Conservation (phyloP, 2,113 vertebrate genomes). For the Paedocypris sp. region DNA sequence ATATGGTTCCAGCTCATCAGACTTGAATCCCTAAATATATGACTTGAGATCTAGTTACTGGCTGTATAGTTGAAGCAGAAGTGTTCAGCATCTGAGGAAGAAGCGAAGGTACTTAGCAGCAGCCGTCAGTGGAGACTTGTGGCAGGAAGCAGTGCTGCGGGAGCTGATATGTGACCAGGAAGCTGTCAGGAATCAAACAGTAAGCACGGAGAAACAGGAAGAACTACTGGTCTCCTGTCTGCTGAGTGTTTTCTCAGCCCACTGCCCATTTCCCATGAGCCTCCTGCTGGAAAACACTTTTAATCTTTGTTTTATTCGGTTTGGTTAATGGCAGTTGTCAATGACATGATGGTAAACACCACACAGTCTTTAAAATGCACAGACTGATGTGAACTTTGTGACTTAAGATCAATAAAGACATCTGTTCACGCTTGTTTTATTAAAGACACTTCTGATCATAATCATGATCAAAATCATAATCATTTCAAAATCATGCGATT, state of each 20-base stretch:
- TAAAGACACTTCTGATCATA: too few species aligned
- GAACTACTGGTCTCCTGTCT: slow-evolving; percentile 37
- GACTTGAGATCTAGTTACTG: too few species aligned
- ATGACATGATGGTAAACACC: slow-evolving; percentile 6
- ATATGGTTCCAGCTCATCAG: too few species aligned
- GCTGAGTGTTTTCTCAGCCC: slow-evolving; percentile 42
- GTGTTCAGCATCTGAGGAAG: too few species aligned
- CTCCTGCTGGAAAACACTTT: slow-evolving; percentile 24
- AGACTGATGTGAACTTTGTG: too few species aligned
- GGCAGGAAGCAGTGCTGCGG: slow-evolving; percentile 40
- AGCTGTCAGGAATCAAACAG: slow-evolving; percentile 39
- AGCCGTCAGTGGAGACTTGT: slow-evolving; percentile 14
- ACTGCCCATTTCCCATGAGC: slow-evolving; percentile 41
- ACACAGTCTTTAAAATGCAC: too few species aligned
- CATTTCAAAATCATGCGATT: background rate
- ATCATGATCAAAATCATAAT: background rate
- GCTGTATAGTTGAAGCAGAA: too few species aligned
- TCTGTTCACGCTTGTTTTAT: too few species aligned
- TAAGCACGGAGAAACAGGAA: slow-evolving; percentile 37
- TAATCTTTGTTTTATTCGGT: too few species aligned
- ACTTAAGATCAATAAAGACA: too few species aligned
- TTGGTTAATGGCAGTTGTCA: slow-evolving; percentile 19
- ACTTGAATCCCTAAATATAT: too few species aligned
- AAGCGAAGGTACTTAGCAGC: too few species aligned
- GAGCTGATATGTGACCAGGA: slow-evolving; percentile 44